Base-by-base conservation (phyloP, 1,140 invertebrate genomes). In the Hesperophylax magnus region DNA sequence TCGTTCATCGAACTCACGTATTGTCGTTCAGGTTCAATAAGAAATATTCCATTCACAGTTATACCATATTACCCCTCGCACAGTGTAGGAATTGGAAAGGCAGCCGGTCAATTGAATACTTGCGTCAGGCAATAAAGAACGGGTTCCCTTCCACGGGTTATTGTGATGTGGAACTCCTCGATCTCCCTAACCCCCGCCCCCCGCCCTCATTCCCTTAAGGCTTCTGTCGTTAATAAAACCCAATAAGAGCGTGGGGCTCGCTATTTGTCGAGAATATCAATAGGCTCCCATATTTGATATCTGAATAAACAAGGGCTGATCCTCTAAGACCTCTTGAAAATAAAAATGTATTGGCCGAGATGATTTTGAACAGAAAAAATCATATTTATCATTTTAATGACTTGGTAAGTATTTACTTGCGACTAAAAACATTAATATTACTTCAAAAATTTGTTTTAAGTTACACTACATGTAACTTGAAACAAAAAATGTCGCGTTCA, bases 181-280 rank as follows among this genome's bases (percentile, higher is more conserved):
- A 47, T 47, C 11, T 47, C 39, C 39, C 11, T 14, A 47, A 47
- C 14, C 39, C 39, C 14, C 39, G 9, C 34, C 7, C 7, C 2
- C 31, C 31, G 2, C 31, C 31, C 27, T 75, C 56, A 18, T 31
- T 15, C 56, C 72, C 56, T 18, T 18, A n/a, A 1, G 17, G 27
- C 17, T n/a, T n/a, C 24, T 76, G 72, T 60, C 72, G 69, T 60
- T 76, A 76, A 76, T 76, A 76, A 76, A 60, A 56, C 72, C 72
- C 27, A 76, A 76, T 60, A 76, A 72, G 54, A 14, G 56, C 60
- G 11, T 58, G n/a, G 54, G 53, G 72, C 15, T 31, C 15, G 72
- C 15, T 56, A 58, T 76, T 17, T 76, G 54, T 60, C 18, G 72
- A 6, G 72, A 76, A 76, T 76, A 76, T 76, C 53, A 76, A 76